phyloP scores from a whole-genome alignment of 2,113 vertebrate species.

The Microcebus griseorufus region DNA sequence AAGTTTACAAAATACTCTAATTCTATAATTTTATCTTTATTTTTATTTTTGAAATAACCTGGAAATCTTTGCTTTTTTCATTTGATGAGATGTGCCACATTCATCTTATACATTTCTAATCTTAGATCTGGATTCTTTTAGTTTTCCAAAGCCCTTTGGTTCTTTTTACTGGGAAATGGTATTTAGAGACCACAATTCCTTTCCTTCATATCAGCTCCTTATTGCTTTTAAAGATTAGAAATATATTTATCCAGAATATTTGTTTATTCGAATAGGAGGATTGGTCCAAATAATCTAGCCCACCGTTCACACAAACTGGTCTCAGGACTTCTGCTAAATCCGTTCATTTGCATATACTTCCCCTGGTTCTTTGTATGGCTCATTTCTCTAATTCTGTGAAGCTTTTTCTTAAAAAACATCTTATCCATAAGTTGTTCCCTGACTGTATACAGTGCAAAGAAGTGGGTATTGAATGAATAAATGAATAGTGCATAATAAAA shows the following conservation, averaged over 20 bases:
- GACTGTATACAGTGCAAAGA: background rate
- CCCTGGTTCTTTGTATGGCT: background rate
- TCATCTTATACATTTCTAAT: background rate
- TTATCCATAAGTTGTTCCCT: background rate
- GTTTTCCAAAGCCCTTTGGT: background rate
- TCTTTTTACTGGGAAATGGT: background rate
- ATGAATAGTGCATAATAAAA: background rate
- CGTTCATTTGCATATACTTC: background rate
- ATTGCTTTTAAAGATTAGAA: background rate
- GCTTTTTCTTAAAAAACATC: background rate
- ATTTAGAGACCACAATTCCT: background rate
- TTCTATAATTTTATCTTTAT: background rate
- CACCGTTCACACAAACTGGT: background rate
- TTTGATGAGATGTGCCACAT: background rate
- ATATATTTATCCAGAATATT: background rate
- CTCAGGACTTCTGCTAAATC: background rate
- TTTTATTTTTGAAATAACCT: background rate
- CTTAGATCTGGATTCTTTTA: background rate
- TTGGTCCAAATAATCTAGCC: background rate
- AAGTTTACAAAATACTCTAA: background rate
- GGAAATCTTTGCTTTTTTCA: background rate
- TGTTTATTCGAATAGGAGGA: background rate
- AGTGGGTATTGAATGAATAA: background rate
- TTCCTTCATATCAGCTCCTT: background rate
- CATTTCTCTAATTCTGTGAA: background rate